A percentile compares a stretch with the other conserved stretches of the same genome.
These are phyloP conservation scores for Oasisia sp. DNA, from an alignment of 2,888 invertebrate species.

Conservation along the genomic window DNA sequence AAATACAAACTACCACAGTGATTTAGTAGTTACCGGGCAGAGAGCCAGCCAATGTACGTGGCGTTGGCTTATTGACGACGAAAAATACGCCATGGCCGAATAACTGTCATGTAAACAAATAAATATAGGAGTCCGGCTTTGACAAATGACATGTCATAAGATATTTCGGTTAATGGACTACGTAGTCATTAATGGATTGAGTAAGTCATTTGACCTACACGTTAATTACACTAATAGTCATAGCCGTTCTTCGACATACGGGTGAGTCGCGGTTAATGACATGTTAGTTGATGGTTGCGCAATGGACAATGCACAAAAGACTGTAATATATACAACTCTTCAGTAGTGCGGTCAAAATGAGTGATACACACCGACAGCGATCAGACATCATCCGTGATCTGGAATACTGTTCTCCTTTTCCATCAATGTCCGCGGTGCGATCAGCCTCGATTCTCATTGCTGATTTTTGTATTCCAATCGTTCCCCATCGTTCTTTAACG, in stretches of 20 bases:
- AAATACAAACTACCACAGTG: not conserved
- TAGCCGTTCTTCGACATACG: not conserved
- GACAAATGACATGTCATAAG: not conserved
- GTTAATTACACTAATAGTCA: not conserved
- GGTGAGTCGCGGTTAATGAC: not conserved
- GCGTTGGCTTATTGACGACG: not conserved
- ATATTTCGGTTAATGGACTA: not conserved
- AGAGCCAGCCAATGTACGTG: not conserved
- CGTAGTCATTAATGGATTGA: not conserved
- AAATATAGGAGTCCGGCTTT: not conserved
- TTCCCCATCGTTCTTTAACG: too few species aligned
- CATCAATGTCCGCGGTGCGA: too few species aligned
- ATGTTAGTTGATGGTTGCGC: not conserved
- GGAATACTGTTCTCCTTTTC: too few species aligned
- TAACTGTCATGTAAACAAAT: not conserved
- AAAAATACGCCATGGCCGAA: not conserved
- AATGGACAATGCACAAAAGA: too few species aligned
- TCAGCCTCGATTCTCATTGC: too few species aligned
- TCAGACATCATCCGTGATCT: too few species aligned
- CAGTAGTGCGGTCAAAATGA: too few species aligned
- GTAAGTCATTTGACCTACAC: not conserved
- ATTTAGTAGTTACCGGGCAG: not conserved
- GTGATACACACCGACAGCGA: too few species aligned
- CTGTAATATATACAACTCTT: too few species aligned
- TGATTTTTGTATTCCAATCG: too few species aligned